These are phyloP conservation scores for Apotomis turbidana DNA, from an alignment of 2,888 invertebrate genomes.

Conservation along the genomic window DNA sequence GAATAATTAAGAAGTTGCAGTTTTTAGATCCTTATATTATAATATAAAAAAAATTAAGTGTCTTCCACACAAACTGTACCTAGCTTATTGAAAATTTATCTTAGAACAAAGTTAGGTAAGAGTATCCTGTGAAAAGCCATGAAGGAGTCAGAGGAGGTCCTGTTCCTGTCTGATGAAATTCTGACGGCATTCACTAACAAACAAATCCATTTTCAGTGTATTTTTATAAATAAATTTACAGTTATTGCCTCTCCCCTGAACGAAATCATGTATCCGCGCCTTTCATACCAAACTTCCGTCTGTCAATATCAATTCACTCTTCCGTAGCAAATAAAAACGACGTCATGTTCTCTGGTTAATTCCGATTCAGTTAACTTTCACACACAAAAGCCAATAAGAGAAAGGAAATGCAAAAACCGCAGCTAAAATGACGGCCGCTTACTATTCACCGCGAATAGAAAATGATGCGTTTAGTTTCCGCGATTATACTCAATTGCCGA, in stretches of 20 bases:
- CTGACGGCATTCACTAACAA: too few species aligned
- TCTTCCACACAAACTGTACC: too few species aligned
- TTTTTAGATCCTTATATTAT: too few species aligned
- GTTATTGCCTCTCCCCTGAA: not conserved
- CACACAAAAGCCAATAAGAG: constrained; percentile 48
- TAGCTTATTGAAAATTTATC: too few species aligned
- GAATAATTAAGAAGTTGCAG: too few species aligned
- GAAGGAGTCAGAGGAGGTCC: too few species aligned
- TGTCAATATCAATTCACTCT: constrained; percentile 18
- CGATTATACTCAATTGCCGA: not conserved
- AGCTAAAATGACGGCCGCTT: constrained; percentile 43
- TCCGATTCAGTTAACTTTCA: constrained; percentile 42
- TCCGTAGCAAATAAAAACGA: not conserved
- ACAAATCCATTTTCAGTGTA: too few species aligned
- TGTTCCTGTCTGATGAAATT: too few species aligned
- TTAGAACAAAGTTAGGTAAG: too few species aligned
- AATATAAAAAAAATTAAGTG: too few species aligned
- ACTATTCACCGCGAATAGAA: constrained; percentile 44
- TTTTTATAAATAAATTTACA: too few species aligned
- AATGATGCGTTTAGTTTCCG: constrained; percentile 16
- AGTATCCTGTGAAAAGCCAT: too few species aligned
- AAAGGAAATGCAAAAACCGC: constrained; percentile 52
- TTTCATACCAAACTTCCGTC: not conserved
- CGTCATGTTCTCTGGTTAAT: constrained; percentile 9
- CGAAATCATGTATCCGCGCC: not conserved